A percentile compares a stretch with the other conserved stretches of the same genome.
Conservation (phyloP, 1,140 invertebrate genomes). For the Luehdorfia chinensis region DNA sequence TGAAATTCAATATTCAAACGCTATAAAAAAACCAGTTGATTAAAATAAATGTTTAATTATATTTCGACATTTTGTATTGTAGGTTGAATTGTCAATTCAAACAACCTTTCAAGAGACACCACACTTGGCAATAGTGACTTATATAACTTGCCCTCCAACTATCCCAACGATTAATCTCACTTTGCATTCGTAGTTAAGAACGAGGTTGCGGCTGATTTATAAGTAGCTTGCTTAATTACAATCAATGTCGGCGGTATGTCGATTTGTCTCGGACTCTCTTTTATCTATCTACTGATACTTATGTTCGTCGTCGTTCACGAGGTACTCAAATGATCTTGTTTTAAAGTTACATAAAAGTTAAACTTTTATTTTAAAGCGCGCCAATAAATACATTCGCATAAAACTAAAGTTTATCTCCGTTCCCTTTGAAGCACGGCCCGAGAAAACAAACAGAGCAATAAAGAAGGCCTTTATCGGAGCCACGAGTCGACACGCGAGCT, state of each 20-base stretch:
- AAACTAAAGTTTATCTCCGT: slow-evolving; percentile 72
- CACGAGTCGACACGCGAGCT: slow-evolving; percentile 75
- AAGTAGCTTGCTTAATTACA: slow-evolving; percentile 63
- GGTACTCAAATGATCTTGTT: slow-evolving; percentile 34
- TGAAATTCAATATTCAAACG: slow-evolving; percentile 13
- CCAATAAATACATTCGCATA: slow-evolving; percentile 71
- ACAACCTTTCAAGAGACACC: too few species aligned
- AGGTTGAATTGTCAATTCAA: slow-evolving; percentile 8
- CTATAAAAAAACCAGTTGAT: slow-evolving; percentile 1
- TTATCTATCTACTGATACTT: slow-evolving; percentile 35
- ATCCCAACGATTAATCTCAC: slow-evolving; percentile 70
- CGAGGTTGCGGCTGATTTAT: slow-evolving; percentile 65
- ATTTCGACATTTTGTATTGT: background rate
- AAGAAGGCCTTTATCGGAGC: slow-evolving; percentile 75
- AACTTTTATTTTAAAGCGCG: slow-evolving; percentile 49
- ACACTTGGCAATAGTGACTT: slow-evolving; percentile 61
- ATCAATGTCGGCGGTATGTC: slow-evolving; percentile 49
- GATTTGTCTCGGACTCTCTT: too few species aligned
- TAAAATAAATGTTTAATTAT: slow-evolving; percentile 2
- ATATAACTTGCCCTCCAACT: slow-evolving; percentile 56
- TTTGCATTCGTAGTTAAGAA: slow-evolving; percentile 62
- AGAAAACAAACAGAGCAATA: slow-evolving; percentile 77
- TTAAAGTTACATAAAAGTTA: slow-evolving; percentile 40
- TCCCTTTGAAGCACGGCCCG: slow-evolving; percentile 72
- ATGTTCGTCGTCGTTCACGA: slow-evolving; percentile 8